Evolutionary conservation across 2,797 vertebrate genomes (phyloP).

Genomic region (Liparis tanakae): DNA sequence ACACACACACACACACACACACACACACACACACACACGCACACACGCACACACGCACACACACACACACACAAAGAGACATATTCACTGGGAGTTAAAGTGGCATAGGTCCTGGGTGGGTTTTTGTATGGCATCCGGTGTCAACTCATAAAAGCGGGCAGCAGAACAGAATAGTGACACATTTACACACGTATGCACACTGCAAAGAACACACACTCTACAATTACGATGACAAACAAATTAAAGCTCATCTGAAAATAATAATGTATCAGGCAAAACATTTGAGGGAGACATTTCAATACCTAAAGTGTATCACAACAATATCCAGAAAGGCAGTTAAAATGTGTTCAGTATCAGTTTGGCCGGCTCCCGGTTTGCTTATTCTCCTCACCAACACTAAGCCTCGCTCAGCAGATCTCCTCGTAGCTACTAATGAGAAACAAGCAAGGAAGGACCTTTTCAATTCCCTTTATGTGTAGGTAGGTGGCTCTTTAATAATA

Average conservation of each 20-base stretch:
- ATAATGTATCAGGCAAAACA: neutral
- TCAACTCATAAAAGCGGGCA: slow-evolving; percentile 6
- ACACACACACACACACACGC: neutral
- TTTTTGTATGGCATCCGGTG: slow-evolving; percentile 20
- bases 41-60: neutral
- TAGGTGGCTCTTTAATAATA: slow-evolving; percentile 56
- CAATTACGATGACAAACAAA: slow-evolving; percentile 20
- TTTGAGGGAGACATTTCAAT: neutral
- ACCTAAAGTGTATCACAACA: neutral
- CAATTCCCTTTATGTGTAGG: slow-evolving; percentile 51
- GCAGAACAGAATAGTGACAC: neutral
- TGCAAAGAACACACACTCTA: neutral
- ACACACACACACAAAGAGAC: neutral
- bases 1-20: neutral
- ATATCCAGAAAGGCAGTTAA: neutral
- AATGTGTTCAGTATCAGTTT: slow-evolving; percentile 26
- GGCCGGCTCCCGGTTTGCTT: slow-evolving; percentile 19
- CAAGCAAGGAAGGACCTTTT: slow-evolving; percentile 60
- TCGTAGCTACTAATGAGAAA: slow-evolving; percentile 65
- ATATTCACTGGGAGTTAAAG: slow-evolving; percentile 13
- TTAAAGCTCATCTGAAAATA: neutral
- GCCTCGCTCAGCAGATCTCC: slow-evolving; percentile 51
- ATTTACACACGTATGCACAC: slow-evolving; percentile 8
- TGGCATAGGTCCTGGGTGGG: slow-evolving; percentile 1
- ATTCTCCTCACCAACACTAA: slow-evolving; percentile 38